phyloP scores from a whole-genome alignment of 1,140 invertebrate genomes.

The Homarus americanus region DNA sequence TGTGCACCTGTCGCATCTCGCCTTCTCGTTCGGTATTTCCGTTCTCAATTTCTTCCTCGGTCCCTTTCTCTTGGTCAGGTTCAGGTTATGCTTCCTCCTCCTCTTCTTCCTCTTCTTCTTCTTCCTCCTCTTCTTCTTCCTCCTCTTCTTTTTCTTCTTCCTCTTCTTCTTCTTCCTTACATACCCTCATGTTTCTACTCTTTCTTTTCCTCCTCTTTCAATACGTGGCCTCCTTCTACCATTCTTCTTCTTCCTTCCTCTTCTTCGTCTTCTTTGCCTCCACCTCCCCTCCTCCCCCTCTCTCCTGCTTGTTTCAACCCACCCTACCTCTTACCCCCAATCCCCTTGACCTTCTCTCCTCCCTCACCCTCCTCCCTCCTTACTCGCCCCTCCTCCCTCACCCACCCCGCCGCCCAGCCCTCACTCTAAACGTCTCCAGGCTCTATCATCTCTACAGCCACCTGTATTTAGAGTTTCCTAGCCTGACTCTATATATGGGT shows the following conservation, averaged over 20 bases:
- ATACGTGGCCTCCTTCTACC: neutral
- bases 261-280: neutral
- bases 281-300: neutral
- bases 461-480: too few relatives aligned
- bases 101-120: neutral
- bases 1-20: neutral
- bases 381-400: neutral
- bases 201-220: neutral
- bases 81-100: neutral
- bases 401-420: neutral
- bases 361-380: neutral
- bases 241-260: slow-evolving; percentile 1
- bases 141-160: neutral
- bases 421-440: too few relatives aligned
- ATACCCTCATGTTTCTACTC: neutral
- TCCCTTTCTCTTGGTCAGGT: slow-evolving; percentile 24
- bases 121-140: neutral
- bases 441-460: too few relatives aligned
- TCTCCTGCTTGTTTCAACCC: neutral
- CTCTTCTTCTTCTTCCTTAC: neutral
- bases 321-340: neutral
- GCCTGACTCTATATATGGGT: too few relatives aligned
- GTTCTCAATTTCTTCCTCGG: slow-evolving; percentile 7
- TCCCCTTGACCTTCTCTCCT: slow-evolving; percentile 14
- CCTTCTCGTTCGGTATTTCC: neutral